Conservation (phyloP, 2,113 vertebrate genomes). For the Tenrec ecaudatus region DNA sequence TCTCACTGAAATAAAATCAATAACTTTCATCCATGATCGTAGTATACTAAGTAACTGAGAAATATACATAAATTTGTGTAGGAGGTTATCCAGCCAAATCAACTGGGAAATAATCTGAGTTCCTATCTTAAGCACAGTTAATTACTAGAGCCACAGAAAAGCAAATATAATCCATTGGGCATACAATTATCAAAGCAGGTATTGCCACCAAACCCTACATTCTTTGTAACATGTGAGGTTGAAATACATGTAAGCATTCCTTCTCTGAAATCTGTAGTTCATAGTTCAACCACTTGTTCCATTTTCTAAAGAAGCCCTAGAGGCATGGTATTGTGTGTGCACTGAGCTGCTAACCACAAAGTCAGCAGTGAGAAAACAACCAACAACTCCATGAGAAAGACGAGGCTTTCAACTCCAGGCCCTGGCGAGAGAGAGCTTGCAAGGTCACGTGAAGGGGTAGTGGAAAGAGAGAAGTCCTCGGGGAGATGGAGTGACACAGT, state of each 20-base stretch:
- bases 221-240: not conserved
- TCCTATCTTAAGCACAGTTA: not conserved
- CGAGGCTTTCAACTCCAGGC: too few species aligned
- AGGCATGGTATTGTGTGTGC: too few species aligned
- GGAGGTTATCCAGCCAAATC: not conserved
- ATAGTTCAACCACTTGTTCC: not conserved
- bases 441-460: too few species aligned
- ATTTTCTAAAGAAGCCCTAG: not conserved
- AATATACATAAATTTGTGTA: not conserved
- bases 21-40: not conserved
- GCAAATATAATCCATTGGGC: not conserved
- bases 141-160: constrained; percentile 34
- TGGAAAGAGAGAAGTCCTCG: too few species aligned
- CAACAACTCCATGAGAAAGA: too few species aligned
- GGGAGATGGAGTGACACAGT: too few species aligned
- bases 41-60: not conserved
- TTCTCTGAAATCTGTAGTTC: not conserved
- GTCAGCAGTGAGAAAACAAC: too few species aligned
- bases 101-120: constrained; percentile 11
- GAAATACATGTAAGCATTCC: not conserved
- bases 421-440: too few species aligned
- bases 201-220: constrained; percentile 2
- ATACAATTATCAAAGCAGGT: not conserved
- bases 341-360: too few species aligned
- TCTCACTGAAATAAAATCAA: not conserved